Conservation (phyloP, 2,113 vertebrate species). For the Strix uralensis region DNA sequence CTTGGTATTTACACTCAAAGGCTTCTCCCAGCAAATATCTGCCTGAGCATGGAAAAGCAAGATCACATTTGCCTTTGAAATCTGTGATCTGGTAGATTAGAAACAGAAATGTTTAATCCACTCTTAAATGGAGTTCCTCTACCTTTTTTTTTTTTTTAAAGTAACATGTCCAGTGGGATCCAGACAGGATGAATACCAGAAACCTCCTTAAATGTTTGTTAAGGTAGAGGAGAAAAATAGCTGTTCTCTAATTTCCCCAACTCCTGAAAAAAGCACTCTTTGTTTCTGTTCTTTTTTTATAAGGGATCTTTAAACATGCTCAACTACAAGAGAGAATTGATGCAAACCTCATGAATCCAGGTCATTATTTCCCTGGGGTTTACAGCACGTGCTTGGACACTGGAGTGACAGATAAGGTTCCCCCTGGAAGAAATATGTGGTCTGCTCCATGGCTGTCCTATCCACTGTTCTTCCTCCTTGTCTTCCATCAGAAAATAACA, state of each 20-base stretch:
- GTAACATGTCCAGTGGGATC: not conserved
- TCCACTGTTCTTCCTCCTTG: not conserved
- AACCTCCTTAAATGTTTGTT: not conserved
- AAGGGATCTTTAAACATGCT: not conserved
- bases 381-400: not conserved
- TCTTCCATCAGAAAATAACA: not conserved
- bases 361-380: not conserved
- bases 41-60: not conserved
- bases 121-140: not conserved
- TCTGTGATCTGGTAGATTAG: not conserved
- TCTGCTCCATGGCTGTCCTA: not conserved
- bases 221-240: not conserved
- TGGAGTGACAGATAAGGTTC: not conserved
- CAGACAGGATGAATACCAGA: not conserved
- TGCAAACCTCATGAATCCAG: not conserved
- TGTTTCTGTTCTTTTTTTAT: not conserved
- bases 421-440: not conserved
- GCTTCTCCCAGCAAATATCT: constrained; percentile 18
- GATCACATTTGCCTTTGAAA: constrained; percentile 24
- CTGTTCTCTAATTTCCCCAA: not conserved
- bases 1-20: constrained; percentile 21
- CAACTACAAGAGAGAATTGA: not conserved
- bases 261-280: not conserved
- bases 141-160: not conserved
- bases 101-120: not conserved